phyloP scores from a whole-genome alignment of 2,888 invertebrate genomes.

The Acholoe squamosa region DNA sequence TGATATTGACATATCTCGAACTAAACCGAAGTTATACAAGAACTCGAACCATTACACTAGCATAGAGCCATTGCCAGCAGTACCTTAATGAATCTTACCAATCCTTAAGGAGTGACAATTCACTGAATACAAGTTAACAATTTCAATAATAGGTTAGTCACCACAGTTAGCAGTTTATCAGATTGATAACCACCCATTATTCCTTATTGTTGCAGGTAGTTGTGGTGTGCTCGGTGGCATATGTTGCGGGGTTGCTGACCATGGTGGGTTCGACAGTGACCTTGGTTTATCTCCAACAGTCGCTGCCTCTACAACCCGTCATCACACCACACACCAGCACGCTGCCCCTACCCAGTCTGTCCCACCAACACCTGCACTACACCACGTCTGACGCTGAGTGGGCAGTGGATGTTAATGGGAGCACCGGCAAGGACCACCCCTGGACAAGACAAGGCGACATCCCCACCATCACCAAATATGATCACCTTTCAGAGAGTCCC shows the following conservation, averaged over 20 bases:
- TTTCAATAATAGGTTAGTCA: too few species aligned
- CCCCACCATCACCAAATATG: neutral
- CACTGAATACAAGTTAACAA: too few species aligned
- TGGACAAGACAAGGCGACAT: neutral
- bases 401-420: neutral
- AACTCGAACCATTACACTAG: too few species aligned
- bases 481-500: neutral
- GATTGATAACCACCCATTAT: too few species aligned
- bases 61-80: too few species aligned
- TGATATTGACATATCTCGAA: too few species aligned
- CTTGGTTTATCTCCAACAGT: slow-evolving; percentile 35
- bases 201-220: slow-evolving; percentile 83
- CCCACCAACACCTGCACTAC: neutral
- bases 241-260: slow-evolving; percentile 86
- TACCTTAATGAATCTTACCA: too few species aligned
- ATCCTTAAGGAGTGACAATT: too few species aligned
- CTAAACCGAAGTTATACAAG: too few species aligned
- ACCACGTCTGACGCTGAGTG: neutral
- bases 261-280: slow-evolving; percentile 86
- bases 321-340: neutral
- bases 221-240: slow-evolving; percentile 86
- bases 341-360: neutral
- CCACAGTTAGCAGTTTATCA: too few species aligned
- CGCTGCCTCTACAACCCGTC: neutral
- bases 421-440: neutral